Evolutionary conservation across 37 sponge, comb jelly and placozoan species (phyloP), one percentile per base, ranked within the genome.

Genomic region (Agelas oroides): DNA sequence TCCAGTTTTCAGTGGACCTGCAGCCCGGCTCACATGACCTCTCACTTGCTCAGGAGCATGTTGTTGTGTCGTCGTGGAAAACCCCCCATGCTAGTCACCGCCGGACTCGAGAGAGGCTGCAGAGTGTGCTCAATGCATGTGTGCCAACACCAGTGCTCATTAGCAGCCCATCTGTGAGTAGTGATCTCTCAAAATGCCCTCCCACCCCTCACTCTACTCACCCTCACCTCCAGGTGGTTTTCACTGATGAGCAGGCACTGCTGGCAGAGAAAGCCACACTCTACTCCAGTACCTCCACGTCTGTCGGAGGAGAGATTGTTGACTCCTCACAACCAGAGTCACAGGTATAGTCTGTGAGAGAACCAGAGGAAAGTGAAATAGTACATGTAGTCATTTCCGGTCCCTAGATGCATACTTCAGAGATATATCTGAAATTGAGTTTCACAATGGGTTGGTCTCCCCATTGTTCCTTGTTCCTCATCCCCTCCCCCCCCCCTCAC

Each of bases 1-100:
- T 95, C 39, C 70, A 82, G 71, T 95, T 95, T 81, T 53, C 75
- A 21, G 73, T 92, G 79, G 84, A 91, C 68, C 77, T 95, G 0
- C 56, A 74, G 37, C 65, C 40, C 39, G 73, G 75, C 2, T 92
- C 92, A 59, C 27, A 24, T 70, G 92, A 92, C 80, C 34, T 92
- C 39, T 52, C 63, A 1, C 92, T 87, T 21, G 59, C 77, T 25
- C 60, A 84, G 27, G 73, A 78, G 59, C 54, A 55, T 18, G 25
- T 34, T 21, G 41, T 38, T 16, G 15, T 52, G 16, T 80, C 87
- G 1, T 66, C 87, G 6, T 94, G 94, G 94, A 86, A 86, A 24
- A 67, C 55, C 25, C 91, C 94, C 3, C 80, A 76, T 19, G 77
- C 41, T 19, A 69, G 83, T 35, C 90, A 89, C 87, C 39, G 91